These are phyloP conservation scores for Plebejus melissa DNA, from an alignment of 2,888 invertebrate genomes.

Conservation along the genomic window DNA sequence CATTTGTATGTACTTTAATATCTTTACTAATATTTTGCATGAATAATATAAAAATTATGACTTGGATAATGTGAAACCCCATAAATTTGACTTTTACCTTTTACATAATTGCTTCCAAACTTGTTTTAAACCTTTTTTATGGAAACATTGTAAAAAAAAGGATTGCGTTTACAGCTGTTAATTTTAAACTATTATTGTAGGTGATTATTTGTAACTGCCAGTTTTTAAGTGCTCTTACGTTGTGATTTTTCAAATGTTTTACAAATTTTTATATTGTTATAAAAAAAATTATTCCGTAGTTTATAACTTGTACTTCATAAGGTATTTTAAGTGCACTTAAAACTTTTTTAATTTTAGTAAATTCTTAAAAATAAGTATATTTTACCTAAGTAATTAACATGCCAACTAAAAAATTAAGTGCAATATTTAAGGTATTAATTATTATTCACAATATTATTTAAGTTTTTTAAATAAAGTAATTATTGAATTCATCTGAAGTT, in stretches of 20 bases:
- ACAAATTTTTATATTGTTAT: background rate
- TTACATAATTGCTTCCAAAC: background rate
- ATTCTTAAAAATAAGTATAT: background rate
- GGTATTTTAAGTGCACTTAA: constrained; percentile 4
- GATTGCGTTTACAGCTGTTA: background rate
- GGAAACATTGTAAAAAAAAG: too few relatives aligned
- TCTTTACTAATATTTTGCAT: too few relatives aligned
- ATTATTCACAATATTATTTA: background rate
- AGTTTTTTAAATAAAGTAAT: constrained; percentile 1
- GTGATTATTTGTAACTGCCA: background rate
- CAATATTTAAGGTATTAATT: background rate
- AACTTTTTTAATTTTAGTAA: background rate
- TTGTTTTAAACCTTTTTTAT: background rate
- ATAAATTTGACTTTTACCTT: too few relatives aligned
- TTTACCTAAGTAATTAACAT: background rate
- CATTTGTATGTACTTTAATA: too few relatives aligned
- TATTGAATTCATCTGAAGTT: background rate
- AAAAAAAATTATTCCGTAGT: background rate
- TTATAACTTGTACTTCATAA: constrained; percentile 21
- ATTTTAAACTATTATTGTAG: background rate
- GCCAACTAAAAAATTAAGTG: constrained; percentile 16
- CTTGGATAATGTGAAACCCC: too few relatives aligned
- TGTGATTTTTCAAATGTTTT: background rate
- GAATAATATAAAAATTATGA: too few relatives aligned
- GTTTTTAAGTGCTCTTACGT: constrained; percentile 32